Base-by-base conservation (phyloP, 1,140 invertebrate genomes). In the Meteorus sp. region DNA sequence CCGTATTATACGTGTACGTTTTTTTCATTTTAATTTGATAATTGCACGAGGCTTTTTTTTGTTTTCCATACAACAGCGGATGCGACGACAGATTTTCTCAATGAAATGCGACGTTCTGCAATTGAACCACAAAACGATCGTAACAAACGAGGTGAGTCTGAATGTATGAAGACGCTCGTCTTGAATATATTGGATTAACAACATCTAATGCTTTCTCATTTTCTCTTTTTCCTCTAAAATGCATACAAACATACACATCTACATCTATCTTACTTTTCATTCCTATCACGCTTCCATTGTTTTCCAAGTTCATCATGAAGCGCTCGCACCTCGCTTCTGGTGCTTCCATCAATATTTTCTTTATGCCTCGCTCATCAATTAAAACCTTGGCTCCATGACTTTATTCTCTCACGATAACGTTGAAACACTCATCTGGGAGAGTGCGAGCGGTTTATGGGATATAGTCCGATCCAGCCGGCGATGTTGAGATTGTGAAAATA, bases 61-160 rank as follows among this genome's bases (percentile, higher is more conserved):
- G 29, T 59, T 71, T 22, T 74, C 70, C 63, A 69, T 61, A 52
- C 67, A 66, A 47, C 68, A 77, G 74, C 51, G 22, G 70, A 75
- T 64, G 66, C 67, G 48, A 75, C 74, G 47, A 68, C 69, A 62
- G 63, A 75, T 56, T 78, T 74, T 66, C 68, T 78, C 65, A 77
- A 78, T 65, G 75, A 77, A 65, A 76, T 76, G 74, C 61, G 75
- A 23, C 72, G 71, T 52, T 65, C 59, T 23, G 70, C 71, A 43
- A 66, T 74, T 54, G 67, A 67, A 60, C 59, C 70, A 61, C 62
- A 66, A 56, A 74, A 67, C 20, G 62, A 66, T 60, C 33, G 41
- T 55, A 63, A 67, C 64, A 67, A 62, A 63, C 64, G 67, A 70
- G 68, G 72, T 75, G 70, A 69, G 62, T 66, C 27, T 29, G 20